These are phyloP conservation scores for Sphenodon punctatus DNA, from an alignment of 2,797 vertebrate genomes.

Conservation along the genomic window DNA sequence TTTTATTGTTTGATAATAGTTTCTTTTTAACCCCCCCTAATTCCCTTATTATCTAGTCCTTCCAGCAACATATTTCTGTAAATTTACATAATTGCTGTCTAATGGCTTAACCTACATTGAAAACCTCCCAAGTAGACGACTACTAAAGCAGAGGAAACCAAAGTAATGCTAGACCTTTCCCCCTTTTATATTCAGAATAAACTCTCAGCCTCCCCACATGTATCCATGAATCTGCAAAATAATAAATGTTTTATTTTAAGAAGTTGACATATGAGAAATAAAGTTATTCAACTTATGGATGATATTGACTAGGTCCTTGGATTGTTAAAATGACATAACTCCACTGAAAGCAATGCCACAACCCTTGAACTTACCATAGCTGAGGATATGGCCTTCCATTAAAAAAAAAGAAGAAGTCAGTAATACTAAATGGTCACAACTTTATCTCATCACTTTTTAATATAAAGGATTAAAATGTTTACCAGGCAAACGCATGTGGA, in stretches of 20 bases:
- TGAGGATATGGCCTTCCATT: not conserved
- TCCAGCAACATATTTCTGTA: not conserved
- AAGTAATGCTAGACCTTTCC: not conserved
- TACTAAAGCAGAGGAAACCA: not conserved
- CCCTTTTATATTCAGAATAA: not conserved
- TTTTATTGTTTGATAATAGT: not conserved
- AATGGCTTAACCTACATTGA: not conserved
- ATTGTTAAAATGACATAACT: not conserved
- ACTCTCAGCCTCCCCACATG: not conserved
- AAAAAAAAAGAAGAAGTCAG: not conserved
- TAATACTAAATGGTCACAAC: not conserved
- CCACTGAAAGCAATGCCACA: not conserved
- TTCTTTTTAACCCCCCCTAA: not conserved
- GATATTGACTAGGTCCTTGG: not conserved
- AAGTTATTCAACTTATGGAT: not conserved
- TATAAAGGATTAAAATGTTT: not conserved
- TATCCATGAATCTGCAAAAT: not conserved
- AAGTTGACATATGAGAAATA: not conserved
- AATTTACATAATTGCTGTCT: not conserved
- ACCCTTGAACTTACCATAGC: not conserved
- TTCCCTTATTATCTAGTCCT: not conserved
- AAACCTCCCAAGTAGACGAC: not conserved
- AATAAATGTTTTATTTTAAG: not conserved
- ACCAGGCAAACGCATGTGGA: not conserved
- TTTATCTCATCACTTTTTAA: not conserved